Evolutionary conservation across 2,113 vertebrate species (phyloP), one percentile per base, ranked within the genome.

Genomic region (Trogon surrucura): DNA sequence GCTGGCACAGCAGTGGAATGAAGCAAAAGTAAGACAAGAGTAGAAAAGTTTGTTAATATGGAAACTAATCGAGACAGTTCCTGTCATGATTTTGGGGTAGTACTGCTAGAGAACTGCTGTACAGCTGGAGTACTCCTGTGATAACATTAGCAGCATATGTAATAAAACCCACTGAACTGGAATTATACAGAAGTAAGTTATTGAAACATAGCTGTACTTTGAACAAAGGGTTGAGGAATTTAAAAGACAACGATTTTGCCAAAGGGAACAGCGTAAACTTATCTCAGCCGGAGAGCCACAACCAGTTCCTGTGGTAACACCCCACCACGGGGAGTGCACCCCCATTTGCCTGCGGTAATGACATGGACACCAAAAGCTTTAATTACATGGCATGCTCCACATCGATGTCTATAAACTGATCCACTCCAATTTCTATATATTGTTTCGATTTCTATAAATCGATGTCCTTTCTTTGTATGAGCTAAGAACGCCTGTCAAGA

Each of bases 171-270:
- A 94, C 92, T 38, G 54, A 91, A 56, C 45, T 95, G 78, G 62
- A 94, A 95, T 91, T 80, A 85, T 75, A 92, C 86, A 93, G 89
- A 93, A 89, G 92, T 79, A 91, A 95, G 88, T 91, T 93, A 90
- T 80, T 96, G 96, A 97, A 95, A 91, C 80, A 94, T 94, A 93
- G 95, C 88, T 95, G 91, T 85, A 95, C 88, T 94, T 97, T 69
- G 92, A 93, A 95, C 93, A 95, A 80, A 93, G 86, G 16, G 0
- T 75, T 65, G 86, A 87, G 73, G 91, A 91, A 89, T 94, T 92
- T 80, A 73, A 93, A 95, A 96, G 83, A 95, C 92, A 91, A 94
- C 27, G 53, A 95, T 95, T 95, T 95, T 93, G 93, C 93, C 88
- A 95, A 93, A 96, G 92, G 91, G 91, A 93, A 80, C 17, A 38